A percentile compares a stretch with the other conserved stretches of the same genome.
Conservation (phyloP, 2,113 vertebrate species). For the Xerus inauris region DNA sequence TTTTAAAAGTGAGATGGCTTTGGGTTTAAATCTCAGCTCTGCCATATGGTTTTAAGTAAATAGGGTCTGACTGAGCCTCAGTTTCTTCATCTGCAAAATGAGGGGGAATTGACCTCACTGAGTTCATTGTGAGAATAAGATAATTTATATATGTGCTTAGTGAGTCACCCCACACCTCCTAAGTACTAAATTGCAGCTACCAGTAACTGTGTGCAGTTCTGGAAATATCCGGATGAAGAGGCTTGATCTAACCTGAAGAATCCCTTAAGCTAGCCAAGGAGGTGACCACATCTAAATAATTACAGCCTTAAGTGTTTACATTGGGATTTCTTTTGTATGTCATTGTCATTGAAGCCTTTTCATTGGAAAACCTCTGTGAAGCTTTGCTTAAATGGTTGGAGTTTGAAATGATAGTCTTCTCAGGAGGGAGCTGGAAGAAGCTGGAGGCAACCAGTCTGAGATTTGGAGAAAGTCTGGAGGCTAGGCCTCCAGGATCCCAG, state of each 20-base stretch:
- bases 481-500: neutral
- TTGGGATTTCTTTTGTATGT: neutral
- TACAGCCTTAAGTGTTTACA: neutral
- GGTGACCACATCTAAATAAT: neutral
- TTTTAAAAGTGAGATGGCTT: neutral
- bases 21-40: neutral
- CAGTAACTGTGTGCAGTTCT: neutral
- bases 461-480: neutral
- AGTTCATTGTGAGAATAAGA: neutral
- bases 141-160: neutral
- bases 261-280: neutral
- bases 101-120: neutral
- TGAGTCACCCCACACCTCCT: accelerated
- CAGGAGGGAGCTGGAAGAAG: neutral
- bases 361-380: neutral
- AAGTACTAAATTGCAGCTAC: neutral
- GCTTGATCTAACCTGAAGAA: neutral
- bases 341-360: neutral
- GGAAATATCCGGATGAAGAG: neutral
- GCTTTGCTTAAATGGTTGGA: neutral
- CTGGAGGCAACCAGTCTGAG: neutral
- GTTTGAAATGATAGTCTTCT: neutral
- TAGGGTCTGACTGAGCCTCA: neutral
- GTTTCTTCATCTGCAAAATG: neutral
- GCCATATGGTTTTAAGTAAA: neutral